Percentiles rank a stretch among this genome's conserved stretches.
phyloP scores from a whole-genome alignment of 2,888 invertebrate species.

The Ormyrus pomaceus region DNA sequence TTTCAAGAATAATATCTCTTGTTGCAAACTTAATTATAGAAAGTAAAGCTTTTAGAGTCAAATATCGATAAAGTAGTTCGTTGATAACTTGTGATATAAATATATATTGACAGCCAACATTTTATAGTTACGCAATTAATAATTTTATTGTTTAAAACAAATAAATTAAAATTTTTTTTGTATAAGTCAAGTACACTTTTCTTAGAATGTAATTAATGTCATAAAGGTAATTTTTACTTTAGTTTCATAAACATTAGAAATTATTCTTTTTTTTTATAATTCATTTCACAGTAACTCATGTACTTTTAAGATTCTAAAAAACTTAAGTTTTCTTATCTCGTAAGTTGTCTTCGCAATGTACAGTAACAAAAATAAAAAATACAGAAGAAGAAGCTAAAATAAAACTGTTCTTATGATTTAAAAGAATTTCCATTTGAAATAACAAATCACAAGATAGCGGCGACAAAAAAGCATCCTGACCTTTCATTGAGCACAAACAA shows the following conservation, averaged over 20 bases:
- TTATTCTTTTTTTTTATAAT: constrained; percentile 6
- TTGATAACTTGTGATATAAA: constrained; percentile 44
- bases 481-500: constrained; percentile 28
- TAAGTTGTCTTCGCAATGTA: background rate
- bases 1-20: background rate
- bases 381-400: too few species aligned
- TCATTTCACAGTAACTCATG: background rate
- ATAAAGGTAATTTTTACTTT: constrained; percentile 15
- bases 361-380: background rate
- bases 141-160: constrained; percentile 18
- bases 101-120: constrained; percentile 1
- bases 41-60: constrained; percentile 44
- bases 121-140: constrained; percentile 6
- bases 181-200: background rate
- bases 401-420: too few species aligned
- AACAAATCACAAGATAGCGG: background rate
- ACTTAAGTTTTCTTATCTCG: background rate
- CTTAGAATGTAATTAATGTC: constrained; percentile 5
- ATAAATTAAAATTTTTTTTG: background rate
- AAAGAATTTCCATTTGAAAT: background rate
- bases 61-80: constrained; percentile 25
- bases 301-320: background rate
- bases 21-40: background rate
- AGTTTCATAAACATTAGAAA: background rate
- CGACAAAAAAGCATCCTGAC: constrained; percentile 26